Evolutionary conservation across 1,140 invertebrate genomes (phyloP).

Genomic region (Ectropis grisescens): DNA sequence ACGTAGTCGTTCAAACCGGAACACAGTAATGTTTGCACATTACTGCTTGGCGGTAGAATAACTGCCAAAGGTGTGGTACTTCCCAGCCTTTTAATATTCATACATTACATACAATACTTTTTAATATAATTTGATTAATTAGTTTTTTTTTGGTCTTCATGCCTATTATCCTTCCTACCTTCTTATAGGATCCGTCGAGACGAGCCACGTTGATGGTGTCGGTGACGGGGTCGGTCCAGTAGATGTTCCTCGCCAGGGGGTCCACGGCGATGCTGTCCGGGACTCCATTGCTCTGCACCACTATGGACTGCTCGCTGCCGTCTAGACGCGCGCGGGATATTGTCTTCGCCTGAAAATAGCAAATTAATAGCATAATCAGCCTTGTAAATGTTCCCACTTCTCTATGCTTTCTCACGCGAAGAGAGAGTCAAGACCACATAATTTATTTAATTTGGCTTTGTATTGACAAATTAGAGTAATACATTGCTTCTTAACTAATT

Average conservation of each 20-base stretch:
- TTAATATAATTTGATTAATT: too few relatives aligned
- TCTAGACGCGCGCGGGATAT: constrained; percentile 77
- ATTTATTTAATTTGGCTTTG: not conserved
- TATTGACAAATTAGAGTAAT: too few relatives aligned
- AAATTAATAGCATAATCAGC: too few relatives aligned
- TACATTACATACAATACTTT: too few relatives aligned
- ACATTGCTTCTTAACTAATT: not conserved
- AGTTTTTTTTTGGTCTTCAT: too few relatives aligned
- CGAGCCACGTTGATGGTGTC: constrained; percentile 91
- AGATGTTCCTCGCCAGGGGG: constrained; percentile 91
- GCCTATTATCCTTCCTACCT: constrained; percentile 60
- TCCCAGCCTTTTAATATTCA: too few relatives aligned
- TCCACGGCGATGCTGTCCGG: constrained; percentile 93
- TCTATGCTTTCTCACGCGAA: not conserved
- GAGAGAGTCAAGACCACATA: too few relatives aligned
- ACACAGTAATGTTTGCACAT: too few relatives aligned
- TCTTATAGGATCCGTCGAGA: constrained; percentile 83
- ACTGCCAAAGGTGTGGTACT: too few relatives aligned
- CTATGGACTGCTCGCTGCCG: constrained; percentile 81
- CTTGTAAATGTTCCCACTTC: too few relatives aligned
- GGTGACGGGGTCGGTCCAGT: constrained; percentile 92
- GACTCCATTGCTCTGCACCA: constrained; percentile 85
- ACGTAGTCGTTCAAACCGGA: too few relatives aligned
- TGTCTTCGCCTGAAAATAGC: constrained; percentile 59
- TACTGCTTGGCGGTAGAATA: too few relatives aligned